Evolutionary conservation across 2,113 vertebrate genomes (phyloP), one percentile per base, ranked within the genome.

Genomic region (Silurus meridionalis): DNA sequence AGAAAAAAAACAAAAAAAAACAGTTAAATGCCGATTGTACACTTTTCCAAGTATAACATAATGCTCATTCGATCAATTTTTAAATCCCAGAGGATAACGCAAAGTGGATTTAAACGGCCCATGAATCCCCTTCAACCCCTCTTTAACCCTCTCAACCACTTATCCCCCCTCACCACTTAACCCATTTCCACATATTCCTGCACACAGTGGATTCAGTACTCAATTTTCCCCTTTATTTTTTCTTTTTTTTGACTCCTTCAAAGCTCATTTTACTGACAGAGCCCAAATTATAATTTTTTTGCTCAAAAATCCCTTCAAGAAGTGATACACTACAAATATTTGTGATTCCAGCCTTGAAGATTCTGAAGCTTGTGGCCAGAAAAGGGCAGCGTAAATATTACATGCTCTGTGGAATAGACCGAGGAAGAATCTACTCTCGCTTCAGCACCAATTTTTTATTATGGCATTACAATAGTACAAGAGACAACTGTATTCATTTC

Each of bases 1-100:
- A 85, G 28, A 53, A 82, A 89, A 72, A 69, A 86, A 84, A 69
- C 61, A 72, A 69, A 37, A 1, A 37, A 86, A 84, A 69, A 61
- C 72, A 81, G 85, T 83, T 87, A 87, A 89, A 64, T 84, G 83
- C 86, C 80, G 87, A 75, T 50, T 88, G 58, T 80, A 83, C 84
- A 85, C 60, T 66, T 83, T 88, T 90, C 86, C 89, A 82, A 88
- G 72, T 75, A 89, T 87, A 90, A 87, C 89, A 69, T 86, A 86
- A 90, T 89, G 90, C 19, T 52, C 83, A 91, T 91, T 90, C 87
- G 85, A 90, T 90, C 80, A 87, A 86, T 90, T 90, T 92, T 91
- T 92, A 74, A 88, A 83, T 88, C 87, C 84, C 88, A 3, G 1
- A 69, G 67, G 85, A 74, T 89, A 85, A 89, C 85, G 48, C 85